Evolutionary conservation across 2,113 vertebrate species (phyloP).

Genomic region (Amblyornis subalaris): DNA sequence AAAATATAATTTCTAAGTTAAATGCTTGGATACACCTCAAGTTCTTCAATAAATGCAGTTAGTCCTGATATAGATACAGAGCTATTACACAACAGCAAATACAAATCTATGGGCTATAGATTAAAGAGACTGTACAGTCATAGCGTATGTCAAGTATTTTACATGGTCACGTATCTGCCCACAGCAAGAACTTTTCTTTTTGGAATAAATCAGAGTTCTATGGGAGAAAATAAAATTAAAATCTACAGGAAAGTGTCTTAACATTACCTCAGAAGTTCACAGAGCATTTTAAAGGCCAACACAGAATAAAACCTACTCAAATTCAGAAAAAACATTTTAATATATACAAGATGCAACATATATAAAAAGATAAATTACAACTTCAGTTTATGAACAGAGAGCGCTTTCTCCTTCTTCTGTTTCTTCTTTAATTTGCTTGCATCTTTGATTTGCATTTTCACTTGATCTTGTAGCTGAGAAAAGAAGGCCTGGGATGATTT

Average conservation of each 20-base stretch:
- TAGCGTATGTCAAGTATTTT: not conserved
- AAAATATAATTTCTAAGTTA: not conserved
- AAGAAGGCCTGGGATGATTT: constrained; percentile 95
- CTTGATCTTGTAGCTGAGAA: constrained; percentile 93
- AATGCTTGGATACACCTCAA: no score
- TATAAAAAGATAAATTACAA: constrained; percentile 68
- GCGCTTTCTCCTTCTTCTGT: constrained; percentile 74
- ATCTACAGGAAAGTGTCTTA: not conserved
- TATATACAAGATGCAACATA: constrained; percentile 28
- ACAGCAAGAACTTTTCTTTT: not conserved
- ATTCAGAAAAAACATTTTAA: not conserved
- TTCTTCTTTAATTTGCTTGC: constrained; percentile 76
- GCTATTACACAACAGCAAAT: not conserved
- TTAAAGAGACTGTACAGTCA: not conserved
- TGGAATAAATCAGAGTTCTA: not conserved
- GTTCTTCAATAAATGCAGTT: not conserved
- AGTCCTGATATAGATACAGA: not conserved
- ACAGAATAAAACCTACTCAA: not conserved
- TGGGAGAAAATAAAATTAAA: not conserved
- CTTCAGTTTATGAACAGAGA: constrained; percentile 90
- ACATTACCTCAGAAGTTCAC: not conserved
- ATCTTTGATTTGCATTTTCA: constrained; percentile 88
- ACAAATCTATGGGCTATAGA: rapidly evolving
- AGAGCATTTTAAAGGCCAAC: not conserved
- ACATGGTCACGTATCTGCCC: rapidly evolving